Base-by-base conservation (phyloP, 2,888 invertebrate species). In the Dioctria rufipes region DNA sequence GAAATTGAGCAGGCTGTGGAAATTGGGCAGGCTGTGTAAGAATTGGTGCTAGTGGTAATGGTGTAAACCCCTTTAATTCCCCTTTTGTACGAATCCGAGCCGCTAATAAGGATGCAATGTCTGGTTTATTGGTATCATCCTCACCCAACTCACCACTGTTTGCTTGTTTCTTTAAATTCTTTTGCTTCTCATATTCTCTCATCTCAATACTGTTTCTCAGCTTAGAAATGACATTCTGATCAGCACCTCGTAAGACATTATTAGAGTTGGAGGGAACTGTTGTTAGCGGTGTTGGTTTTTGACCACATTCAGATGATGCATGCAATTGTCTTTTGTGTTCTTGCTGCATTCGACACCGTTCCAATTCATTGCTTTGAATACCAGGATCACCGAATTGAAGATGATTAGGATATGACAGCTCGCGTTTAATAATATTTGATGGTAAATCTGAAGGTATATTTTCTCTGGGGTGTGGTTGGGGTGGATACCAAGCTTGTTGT, bases 81-180 rank as follows among this genome's bases (percentile, higher is more conserved):
- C 95, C 96, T 89, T 96, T 96, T 3, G 96, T 96, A 83, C 96
- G 91, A 85, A 96, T 96, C 86, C 95, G 91, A 9, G 95, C 93
- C 4, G 92, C 92, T 78, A 92, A 87, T 80, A 91, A 89, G n/a
- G 91, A 92, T 58, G 93, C 93, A 66, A 94, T 90, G 83, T 91
- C 91, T 80, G 67, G 67, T 37, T 69, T 69, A 6, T 42, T 69
- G 4, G 66, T 42, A 13, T 79, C 79, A 0, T 79, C 67, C 5
- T 51, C 25, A 11, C 51, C 37, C 4, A 54, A 11, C 37, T 79
- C 79, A 39, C 37, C 54, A 13, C 37, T n/a, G 8, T 42, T 8
- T 6, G 80, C 82, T 25, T 66, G 89, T 85, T 88, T 90, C 58
- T 87, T 87, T 2, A 85, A 90, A 39, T 63, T 73, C 63, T 90